phyloP scores from a whole-genome alignment of 1,140 invertebrate species.

The Drosophila nigromelanica region DNA sequence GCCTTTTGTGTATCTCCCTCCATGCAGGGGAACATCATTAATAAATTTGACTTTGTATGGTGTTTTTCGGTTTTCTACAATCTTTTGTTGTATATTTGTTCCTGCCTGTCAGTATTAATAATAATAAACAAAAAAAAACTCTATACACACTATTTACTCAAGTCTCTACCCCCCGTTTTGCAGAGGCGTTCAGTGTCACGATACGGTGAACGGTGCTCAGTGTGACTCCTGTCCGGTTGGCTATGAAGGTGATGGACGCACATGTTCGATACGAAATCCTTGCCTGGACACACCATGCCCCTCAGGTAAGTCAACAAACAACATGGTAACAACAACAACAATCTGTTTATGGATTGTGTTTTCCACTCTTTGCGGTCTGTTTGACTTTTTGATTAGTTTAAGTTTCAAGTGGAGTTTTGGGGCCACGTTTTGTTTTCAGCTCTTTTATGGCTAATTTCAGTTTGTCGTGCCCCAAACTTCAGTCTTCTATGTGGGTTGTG shows the following conservation, averaged over 20 bases:
- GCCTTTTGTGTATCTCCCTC: conserved; percentile 42
- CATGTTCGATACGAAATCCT: conserved; percentile 87
- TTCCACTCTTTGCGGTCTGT: conserved; percentile 43
- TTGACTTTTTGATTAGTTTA: conserved; percentile 48
- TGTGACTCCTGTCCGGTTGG: conserved; percentile 94
- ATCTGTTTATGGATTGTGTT: conserved; percentile 10
- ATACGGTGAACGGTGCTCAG: conserved; percentile 89
- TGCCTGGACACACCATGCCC: conserved; percentile 91
- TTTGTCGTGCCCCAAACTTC: conserved; percentile 47
- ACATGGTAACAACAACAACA: conserved; percentile 19
- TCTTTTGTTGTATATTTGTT: conserved; percentile 78
- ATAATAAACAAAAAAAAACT: conserved; percentile 76
- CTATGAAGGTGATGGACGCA: conserved; percentile 92
- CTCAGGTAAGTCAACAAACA: conserved; percentile 84
- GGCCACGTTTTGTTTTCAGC: conserved; percentile 37
- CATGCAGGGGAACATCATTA: conserved; percentile 68
- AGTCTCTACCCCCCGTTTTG: conserved; percentile 41
- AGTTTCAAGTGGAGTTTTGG: conserved; percentile 51
- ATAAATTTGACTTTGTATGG: conserved; percentile 74
- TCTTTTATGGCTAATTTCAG: conserved; percentile 71
- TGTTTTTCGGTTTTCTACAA: conserved; percentile 55
- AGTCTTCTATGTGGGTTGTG: conserved; percentile 33
- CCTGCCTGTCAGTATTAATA: conserved; percentile 79
- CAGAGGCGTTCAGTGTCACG: conserved; percentile 90
- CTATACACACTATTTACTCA: not conserved